A percentile compares a stretch with the other conserved stretches of the same genome.
phyloP scores from a whole-genome alignment of 1,140 invertebrate genomes.

The Drosophila ambigua region DNA sequence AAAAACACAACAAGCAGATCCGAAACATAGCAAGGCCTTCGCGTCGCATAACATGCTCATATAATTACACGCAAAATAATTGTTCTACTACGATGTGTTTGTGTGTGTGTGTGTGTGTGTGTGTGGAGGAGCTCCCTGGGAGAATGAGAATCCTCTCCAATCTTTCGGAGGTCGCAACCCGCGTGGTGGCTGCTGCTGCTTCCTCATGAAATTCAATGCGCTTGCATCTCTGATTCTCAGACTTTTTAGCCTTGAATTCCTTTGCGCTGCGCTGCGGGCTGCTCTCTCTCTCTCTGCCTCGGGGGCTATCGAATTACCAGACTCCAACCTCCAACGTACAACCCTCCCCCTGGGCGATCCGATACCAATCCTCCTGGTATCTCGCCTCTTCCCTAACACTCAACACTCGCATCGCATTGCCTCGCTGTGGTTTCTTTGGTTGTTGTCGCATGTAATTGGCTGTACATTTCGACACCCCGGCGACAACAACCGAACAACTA shows the following conservation, averaged over 20 bases:
- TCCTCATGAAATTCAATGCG: constrained; percentile 77
- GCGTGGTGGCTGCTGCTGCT: constrained; percentile 33
- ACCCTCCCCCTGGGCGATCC: neutral
- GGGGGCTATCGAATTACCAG: constrained; percentile 49
- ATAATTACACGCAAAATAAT: constrained; percentile 79
- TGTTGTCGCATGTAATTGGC: constrained; percentile 78
- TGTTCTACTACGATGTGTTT: constrained; percentile 38
- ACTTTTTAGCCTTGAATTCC: constrained; percentile 73
- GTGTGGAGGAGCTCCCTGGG: constrained; percentile 2
- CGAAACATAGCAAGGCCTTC: constrained; percentile 27
- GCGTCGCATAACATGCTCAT: constrained; percentile 67
- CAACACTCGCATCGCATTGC: neutral
- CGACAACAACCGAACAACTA: constrained; percentile 60
- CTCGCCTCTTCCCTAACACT: neutral
- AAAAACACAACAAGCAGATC: constrained; percentile 21
- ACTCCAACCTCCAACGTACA: constrained; percentile 31
- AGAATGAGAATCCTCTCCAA: constrained; percentile 29
- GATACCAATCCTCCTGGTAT: neutral
- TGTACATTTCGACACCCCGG: constrained; percentile 80
- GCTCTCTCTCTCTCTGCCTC: neutral
- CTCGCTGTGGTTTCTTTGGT: constrained; percentile 34
- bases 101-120: too few relatives aligned
- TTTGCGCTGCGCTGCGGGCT: constrained; percentile 60
- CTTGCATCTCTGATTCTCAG: constrained; percentile 53
- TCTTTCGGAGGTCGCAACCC: constrained; percentile 72